Evolutionary conservation across 2,113 vertebrate genomes (phyloP).

Genomic region (Silurus asotus): DNA sequence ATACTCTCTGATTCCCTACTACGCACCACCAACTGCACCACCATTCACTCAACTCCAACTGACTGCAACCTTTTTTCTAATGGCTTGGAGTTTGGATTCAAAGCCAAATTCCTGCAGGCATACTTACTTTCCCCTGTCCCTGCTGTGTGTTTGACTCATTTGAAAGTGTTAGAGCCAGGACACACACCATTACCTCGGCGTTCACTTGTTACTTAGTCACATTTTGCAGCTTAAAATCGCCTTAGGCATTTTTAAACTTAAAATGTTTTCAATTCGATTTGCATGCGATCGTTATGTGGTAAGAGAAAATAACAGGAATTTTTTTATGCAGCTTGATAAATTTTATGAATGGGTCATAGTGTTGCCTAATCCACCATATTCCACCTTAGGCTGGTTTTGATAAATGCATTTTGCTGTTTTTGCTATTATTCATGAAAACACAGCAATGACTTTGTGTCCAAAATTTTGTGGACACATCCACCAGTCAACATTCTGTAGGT

Average conservation of each 20-base stretch:
- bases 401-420: background rate
- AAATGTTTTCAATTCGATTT: background rate
- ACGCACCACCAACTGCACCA: background rate
- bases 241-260: background rate
- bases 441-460: background rate
- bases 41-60: background rate
- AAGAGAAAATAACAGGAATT: background rate
- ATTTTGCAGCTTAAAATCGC: background rate
- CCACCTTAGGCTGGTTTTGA: background rate
- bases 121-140: background rate
- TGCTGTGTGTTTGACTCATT: slow-evolving; percentile 26
- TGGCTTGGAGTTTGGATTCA: slow-evolving; percentile 2
- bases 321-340: background rate
- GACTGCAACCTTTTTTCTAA: background rate
- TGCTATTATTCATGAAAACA: background rate
- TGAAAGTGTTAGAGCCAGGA: background rate
- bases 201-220: slow-evolving; percentile 24
- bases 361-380: background rate
- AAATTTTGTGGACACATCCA: background rate
- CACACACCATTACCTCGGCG: slow-evolving; percentile 19
- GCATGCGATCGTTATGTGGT: background rate
- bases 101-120: background rate
- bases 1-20: background rate
- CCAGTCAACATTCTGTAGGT: background rate
- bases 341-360: background rate